A percentile compares a stretch with the other conserved stretches of the same genome.
These are phyloP conservation scores for Cebuella pygmaea DNA, from an alignment of 2,797 vertebrate species.

Conservation along the genomic window DNA sequence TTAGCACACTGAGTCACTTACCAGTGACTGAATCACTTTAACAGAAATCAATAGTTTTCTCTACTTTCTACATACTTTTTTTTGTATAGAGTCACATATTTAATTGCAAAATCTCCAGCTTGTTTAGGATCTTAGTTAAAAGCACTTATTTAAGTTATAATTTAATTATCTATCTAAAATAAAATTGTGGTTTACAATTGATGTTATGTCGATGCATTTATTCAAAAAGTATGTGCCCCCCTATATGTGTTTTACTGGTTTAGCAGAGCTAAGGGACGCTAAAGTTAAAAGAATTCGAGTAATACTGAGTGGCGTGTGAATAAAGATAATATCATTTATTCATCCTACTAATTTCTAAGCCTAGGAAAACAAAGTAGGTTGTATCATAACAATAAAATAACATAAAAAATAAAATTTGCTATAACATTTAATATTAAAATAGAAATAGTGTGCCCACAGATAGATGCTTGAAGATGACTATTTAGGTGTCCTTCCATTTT, in stretches of 20 bases:
- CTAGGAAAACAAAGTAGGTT: background rate
- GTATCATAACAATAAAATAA: conserved; percentile 8
- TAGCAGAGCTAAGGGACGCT: background rate
- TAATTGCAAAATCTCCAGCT: conserved; percentile 1
- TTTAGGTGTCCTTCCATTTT: background rate
- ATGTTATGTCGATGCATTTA: background rate
- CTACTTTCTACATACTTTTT: background rate
- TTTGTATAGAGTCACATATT: background rate
- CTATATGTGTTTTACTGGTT: background rate
- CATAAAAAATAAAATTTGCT: background rate
- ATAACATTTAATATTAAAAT: background rate
- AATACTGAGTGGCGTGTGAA: background rate
- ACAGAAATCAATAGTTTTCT: background rate
- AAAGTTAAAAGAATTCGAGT: background rate
- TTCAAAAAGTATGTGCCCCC: background rate
- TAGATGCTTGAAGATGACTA: background rate
- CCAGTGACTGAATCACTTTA: background rate
- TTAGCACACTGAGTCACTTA: background rate
- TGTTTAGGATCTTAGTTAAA: background rate
- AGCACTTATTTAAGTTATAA: background rate
- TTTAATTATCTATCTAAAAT: background rate
- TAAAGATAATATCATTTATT: background rate
- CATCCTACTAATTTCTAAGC: background rate
- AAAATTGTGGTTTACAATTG: background rate
- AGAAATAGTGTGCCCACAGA: background rate